phyloP scores from a whole-genome alignment of 2,888 invertebrate species.

The Pyrgus malvae region DNA sequence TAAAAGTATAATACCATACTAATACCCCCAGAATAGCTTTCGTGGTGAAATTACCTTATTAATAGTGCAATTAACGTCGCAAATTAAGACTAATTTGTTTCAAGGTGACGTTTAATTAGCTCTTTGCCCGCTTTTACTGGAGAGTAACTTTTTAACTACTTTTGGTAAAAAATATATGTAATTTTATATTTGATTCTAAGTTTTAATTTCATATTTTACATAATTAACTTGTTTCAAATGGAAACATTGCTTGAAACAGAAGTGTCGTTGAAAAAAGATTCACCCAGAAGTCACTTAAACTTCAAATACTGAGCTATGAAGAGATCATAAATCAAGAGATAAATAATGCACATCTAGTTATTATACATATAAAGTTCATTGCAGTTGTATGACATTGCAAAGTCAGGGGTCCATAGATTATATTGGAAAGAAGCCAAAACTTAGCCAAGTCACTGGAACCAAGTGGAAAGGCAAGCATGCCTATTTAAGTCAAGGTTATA shows the following conservation, averaged over 20 bases:
- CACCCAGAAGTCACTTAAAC: too few species aligned
- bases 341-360: too few species aligned
- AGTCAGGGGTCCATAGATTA: slow-evolving; percentile 50
- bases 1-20: too few species aligned
- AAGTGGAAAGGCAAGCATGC: slow-evolving; percentile 23
- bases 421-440: slow-evolving; percentile 54
- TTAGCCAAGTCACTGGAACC: slow-evolving; percentile 28
- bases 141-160: not conserved
- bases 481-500: slow-evolving; percentile 36
- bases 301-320: too few species aligned
- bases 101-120: slow-evolving; percentile 15
- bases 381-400: slow-evolving; percentile 38
- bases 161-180: not conserved
- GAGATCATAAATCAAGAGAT: too few species aligned
- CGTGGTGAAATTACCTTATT: slow-evolving; percentile 4
- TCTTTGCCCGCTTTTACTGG: not conserved
- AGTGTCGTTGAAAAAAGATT: too few species aligned
- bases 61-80: slow-evolving; percentile 10
- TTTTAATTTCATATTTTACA: too few species aligned
- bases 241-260: too few species aligned
- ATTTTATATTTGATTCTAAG: not conserved
- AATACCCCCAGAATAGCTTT: not conserved
- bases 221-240: too few species aligned
- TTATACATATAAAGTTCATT: slow-evolving; percentile 42
- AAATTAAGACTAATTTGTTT: slow-evolving; percentile 18